Percentiles rank a stretch among this genome's conserved stretches.
Conservation (phyloP, 2,888 invertebrate species). For the Archips crataeganus region DNA sequence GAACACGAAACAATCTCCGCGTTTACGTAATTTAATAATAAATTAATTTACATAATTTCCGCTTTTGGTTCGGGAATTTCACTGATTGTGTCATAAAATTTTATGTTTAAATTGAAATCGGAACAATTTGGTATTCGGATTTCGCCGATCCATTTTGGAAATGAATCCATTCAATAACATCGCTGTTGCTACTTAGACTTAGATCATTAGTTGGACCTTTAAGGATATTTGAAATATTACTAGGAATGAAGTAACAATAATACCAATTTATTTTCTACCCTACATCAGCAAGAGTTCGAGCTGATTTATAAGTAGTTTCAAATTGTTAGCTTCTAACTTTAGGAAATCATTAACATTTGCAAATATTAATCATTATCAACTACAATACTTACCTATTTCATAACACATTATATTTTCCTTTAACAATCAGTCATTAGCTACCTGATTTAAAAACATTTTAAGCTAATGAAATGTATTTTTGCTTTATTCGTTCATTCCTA, state of each 20-base stretch:
- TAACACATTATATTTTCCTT: background rate
- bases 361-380: background rate
- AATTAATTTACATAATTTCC: conserved; percentile 30
- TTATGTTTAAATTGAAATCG: conserved; percentile 23
- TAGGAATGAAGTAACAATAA: no score
- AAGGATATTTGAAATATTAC: no score
- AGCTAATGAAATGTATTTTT: background rate
- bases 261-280: no score
- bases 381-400: background rate
- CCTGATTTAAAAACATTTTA: background rate
- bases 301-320: no score
- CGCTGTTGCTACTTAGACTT: background rate
- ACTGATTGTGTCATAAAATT: conserved; percentile 31
- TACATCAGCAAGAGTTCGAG: no score
- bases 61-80: conserved; percentile 18
- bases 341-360: no score
- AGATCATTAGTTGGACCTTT: no score
- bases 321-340: no score
- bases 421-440: background rate
- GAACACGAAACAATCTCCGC: conserved; percentile 14
- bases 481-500: background rate
- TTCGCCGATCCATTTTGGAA: background rate
- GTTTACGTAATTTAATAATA: conserved; percentile 33
- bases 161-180: background rate
- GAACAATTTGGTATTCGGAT: conserved; percentile 17